These are phyloP conservation scores for Ceratitis capitata DNA, from an alignment of 1,140 invertebrate genomes.

Conservation along the genomic window DNA sequence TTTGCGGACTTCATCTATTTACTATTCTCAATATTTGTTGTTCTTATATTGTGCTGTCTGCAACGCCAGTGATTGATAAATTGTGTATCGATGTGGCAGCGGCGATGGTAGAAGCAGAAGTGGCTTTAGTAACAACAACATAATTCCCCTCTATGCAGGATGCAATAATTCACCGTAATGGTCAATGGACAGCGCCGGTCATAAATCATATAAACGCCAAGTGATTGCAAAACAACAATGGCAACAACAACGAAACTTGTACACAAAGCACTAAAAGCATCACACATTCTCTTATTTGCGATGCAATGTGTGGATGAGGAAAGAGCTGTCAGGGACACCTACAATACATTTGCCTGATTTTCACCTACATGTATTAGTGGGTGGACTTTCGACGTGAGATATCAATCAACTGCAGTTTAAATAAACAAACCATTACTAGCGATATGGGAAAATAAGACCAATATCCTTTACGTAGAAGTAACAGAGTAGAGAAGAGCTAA, in stretches of 20 bases:
- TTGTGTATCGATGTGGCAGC: constrained; percentile 13
- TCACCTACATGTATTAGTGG: too few species aligned
- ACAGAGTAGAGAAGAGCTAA: too few species aligned
- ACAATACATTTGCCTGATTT: too few species aligned
- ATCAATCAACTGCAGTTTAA: too few species aligned
- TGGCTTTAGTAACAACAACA: background rate
- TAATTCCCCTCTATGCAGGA: background rate
- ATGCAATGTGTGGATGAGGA: background rate
- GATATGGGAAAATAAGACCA: too few species aligned
- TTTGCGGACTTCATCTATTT: background rate
- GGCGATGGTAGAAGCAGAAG: background rate
- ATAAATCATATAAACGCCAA: constrained; percentile 31
- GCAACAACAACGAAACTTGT: too few species aligned
- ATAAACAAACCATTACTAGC: too few species aligned
- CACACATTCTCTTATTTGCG: background rate
- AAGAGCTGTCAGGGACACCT: too few species aligned
- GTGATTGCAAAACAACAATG: background rate
- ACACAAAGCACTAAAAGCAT: too few species aligned
- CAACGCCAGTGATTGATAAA: constrained; percentile 19
- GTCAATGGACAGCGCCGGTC: background rate
- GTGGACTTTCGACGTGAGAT: too few species aligned
- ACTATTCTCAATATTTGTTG: background rate
- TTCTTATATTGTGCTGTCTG: background rate
- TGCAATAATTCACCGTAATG: constrained; percentile 10
- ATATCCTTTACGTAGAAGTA: too few species aligned